Evolutionary conservation across 2,888 invertebrate species (phyloP), one percentile per base, ranked within the genome.

Genomic region (Lochmaea capreae): DNA sequence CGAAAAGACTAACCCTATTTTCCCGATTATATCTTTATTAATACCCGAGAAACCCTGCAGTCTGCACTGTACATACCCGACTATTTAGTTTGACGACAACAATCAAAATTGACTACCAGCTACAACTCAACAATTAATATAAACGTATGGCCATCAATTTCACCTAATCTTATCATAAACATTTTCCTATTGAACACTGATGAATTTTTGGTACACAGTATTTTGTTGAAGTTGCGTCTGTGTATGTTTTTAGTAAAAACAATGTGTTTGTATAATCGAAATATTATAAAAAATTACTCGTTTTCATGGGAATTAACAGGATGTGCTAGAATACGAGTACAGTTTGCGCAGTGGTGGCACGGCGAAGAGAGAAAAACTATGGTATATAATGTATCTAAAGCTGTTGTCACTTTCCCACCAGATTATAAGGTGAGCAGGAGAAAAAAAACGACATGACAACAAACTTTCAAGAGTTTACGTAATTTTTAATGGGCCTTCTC

Each of bases 301-400:
- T 77, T 74, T 42, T 71, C 74, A 1, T 69, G 71, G 62, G 71
- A 78, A 12, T 65, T 77, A 46, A 74, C 63, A 65, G 49, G 75
- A n/a, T 18, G 74, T 52, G 49, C 75, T 8, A 78, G 68, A 70
- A 39, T 80, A 22, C 72, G 85, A 26, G 79, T 82, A 39, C 79
- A 76, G 73, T 67, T 84, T 8, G 80, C 85, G 0, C 72, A 80
- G 57, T 69, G 83, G 14, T 82, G 81, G 79, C 83, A 85, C 69
- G 83, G 85, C 6, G 72, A 80, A 14, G 73, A 80, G 6, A 77
- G 85, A 68, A 83, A 81, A 79, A 85, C 85, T 22, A 75, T 83
- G 61, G 85, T 85, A 52, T 86, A 85, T 72, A 82, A 76, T 71
- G 83, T 85, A 11, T 71, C 76, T 10, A 81, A 79, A 72, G 82